These are phyloP conservation scores for Pseudochirops corinnae DNA, from an alignment of 2,797 vertebrate species.

Conservation along the genomic window DNA sequence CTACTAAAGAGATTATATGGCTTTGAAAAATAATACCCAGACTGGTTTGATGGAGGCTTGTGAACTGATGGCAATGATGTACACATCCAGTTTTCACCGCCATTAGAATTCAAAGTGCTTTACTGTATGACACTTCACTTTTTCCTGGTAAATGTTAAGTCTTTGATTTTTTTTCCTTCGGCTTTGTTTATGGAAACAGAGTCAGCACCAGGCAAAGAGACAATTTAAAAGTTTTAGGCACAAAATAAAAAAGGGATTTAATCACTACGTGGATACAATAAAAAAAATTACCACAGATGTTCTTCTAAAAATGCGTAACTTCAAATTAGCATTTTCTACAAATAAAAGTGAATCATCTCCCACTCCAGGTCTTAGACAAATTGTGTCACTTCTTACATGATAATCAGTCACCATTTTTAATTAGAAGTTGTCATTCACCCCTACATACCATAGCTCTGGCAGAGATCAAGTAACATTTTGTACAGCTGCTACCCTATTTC, in stretches of 20 bases:
- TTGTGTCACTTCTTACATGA: constrained; percentile 77
- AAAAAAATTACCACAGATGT: constrained; percentile 80
- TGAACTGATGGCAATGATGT: constrained; percentile 49
- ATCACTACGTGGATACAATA: constrained; percentile 73
- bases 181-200: constrained; percentile 68
- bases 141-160: constrained; percentile 18
- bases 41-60: constrained; percentile 33
- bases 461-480: constrained; percentile 78
- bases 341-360: constrained; percentile 82
- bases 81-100: constrained; percentile 56
- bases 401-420: constrained; percentile 84
- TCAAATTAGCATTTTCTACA: constrained; percentile 84
- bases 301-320: constrained; percentile 81
- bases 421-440: constrained; percentile 83
- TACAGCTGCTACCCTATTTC: constrained; percentile 77
- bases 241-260: constrained; percentile 70
- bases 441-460: constrained; percentile 74
- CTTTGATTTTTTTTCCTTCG: constrained; percentile 35
- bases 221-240: constrained; percentile 70
- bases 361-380: constrained; percentile 76
- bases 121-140: constrained; percentile 36
- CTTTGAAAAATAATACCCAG: constrained; percentile 71
- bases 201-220: constrained; percentile 68
- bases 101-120: constrained; percentile 4
- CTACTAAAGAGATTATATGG: constrained; percentile 37